Base-by-base conservation (phyloP, 2,113 vertebrate species). In the Rhabdornis inornatus region DNA sequence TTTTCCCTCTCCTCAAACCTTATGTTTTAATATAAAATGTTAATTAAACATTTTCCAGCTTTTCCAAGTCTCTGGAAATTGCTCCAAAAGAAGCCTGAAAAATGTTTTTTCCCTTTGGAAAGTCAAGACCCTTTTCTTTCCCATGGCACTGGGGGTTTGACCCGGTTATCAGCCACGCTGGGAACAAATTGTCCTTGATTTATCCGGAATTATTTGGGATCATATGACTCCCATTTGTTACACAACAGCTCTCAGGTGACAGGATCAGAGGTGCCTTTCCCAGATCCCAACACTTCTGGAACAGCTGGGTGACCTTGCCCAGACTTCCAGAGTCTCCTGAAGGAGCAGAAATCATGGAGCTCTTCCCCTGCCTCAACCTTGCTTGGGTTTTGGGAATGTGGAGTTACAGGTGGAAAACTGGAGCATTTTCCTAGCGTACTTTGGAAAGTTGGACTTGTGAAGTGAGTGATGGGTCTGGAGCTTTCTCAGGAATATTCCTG, bases 391-490 rank as follows among this genome's bases (percentile, higher is more conserved):
- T 14, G 68, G 86, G 27, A 37, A 50, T 11, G 50, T 2, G 42
- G 50, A 27, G 4, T 10, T 7, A 10, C 0, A 1, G 53, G 25
- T 3, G 45, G 85, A 50, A 69, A 64, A 42, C 13, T 0, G 5
- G 23, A 53, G 13, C 10, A 1, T 39, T 72, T 71, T 37, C 33
- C 68, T 37, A 39, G 14, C 2, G 0, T 4, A 1, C 15, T 56
- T 79, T 30, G 56, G 56, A 17, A 87, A 16, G 39, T 1, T 6
- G 49, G 47, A 4, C 53, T 66, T 6, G 3, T 4, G 30, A 9
- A 6, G 65, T 3, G 31, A 11, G 33, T n/a, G 50, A 25, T 1
- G 4, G 23, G 45, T 9, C 17, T 5, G 19, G 50, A 42, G 28
- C 39, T 84, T 25, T 35, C 42, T 39, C 7, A 0, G 57, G 39